A percentile compares a stretch with the other conserved stretches of the same genome.
Conservation (phyloP, 2,113 vertebrate genomes). For the Nesospiza acunhae region DNA sequence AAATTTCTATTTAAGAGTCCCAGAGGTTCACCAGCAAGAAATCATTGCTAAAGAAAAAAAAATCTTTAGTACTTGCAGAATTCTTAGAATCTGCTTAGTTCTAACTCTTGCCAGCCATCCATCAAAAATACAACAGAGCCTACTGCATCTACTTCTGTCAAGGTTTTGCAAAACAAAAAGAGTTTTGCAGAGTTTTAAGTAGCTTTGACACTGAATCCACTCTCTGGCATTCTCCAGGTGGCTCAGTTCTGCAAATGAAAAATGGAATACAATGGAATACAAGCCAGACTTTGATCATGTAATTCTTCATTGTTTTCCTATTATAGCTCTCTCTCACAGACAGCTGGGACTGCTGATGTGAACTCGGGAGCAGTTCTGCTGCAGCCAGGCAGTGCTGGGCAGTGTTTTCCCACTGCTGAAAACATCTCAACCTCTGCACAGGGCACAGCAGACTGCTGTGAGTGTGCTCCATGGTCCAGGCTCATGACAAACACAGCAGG, state of each 20-base stretch:
- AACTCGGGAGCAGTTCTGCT: neutral
- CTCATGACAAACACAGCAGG: rapidly evolving
- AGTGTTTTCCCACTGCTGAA: neutral
- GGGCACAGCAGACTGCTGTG: neutral
- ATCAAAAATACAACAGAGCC: neutral
- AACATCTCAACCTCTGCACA: rapidly evolving
- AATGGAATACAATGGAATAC: neutral
- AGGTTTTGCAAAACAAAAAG: neutral
- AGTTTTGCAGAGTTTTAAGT: neutral
- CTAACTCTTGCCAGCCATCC: neutral
- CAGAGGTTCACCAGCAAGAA: neutral
- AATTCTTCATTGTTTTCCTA: neutral
- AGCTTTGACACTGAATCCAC: slow-evolving; percentile 17
- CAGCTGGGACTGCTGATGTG: neutral
- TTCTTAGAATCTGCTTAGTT: neutral
- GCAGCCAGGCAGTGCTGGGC: neutral
- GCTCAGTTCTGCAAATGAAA: neutral
- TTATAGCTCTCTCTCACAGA: rapidly evolving
- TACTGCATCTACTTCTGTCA: neutral
- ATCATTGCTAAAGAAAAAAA: neutral
- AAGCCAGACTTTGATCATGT: neutral
- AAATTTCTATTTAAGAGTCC: neutral
- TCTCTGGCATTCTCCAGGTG: neutral
- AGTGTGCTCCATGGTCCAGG: rapidly evolving
- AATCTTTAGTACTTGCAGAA: neutral